A percentile compares a stretch with the other conserved stretches of the same genome.
phyloP scores from a whole-genome alignment of 2,797 vertebrate genomes.

The Phaenicophaeus curvirostris region DNA sequence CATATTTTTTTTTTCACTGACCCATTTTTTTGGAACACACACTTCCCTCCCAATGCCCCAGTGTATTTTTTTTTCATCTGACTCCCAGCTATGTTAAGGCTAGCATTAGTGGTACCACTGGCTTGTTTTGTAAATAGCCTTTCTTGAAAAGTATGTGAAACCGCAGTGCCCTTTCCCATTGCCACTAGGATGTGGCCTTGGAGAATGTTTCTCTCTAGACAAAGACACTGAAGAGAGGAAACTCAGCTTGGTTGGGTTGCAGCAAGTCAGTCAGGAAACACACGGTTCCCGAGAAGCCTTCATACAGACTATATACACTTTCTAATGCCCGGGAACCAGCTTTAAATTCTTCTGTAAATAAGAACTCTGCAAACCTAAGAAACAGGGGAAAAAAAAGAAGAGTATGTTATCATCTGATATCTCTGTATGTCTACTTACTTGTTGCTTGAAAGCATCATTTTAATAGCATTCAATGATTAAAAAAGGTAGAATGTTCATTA shows the following conservation, averaged over 20 bases:
- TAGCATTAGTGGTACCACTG: slow-evolving; percentile 63
- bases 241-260: slow-evolving; percentile 87
- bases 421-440: not conserved
- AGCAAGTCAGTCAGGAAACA: slow-evolving; percentile 91
- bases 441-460: not conserved
- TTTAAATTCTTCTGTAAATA: slow-evolving; percentile 91
- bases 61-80: slow-evolving; percentile 32
- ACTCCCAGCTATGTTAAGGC: slow-evolving; percentile 70
- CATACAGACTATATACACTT: slow-evolving; percentile 87
- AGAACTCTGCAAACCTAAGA: slow-evolving; percentile 89
- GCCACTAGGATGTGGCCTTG: not conserved
- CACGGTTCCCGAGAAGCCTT: slow-evolving; percentile 88
- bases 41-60: slow-evolving; percentile 41
- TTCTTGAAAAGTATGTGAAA: slow-evolving; percentile 42
- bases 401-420: not conserved
- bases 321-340: slow-evolving; percentile 82
- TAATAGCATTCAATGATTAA: not conserved
- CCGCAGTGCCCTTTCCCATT: slow-evolving; percentile 9
- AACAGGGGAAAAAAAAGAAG: not conserved
- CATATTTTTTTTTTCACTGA: not conserved
- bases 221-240: slow-evolving; percentile 90
- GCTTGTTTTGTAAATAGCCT: slow-evolving; percentile 61
- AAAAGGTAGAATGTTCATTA: not conserved
- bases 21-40: not conserved
- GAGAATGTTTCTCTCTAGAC: slow-evolving; percentile 75